Evolutionary conservation across 92 coral and sea anemone species (phyloP).

Genomic region (Epizoanthus rinbou): DNA sequence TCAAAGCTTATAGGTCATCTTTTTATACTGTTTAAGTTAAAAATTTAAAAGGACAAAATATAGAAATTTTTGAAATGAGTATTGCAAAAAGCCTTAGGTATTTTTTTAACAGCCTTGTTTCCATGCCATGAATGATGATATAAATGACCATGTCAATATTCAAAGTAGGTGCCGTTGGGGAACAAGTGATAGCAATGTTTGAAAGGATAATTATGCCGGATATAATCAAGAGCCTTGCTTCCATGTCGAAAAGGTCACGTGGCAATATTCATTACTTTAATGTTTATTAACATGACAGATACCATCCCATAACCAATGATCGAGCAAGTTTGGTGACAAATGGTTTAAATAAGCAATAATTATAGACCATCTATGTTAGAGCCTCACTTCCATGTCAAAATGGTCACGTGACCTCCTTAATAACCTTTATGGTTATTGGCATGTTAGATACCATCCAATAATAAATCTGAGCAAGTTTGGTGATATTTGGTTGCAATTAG

Average conservation of each 20-base stretch:
- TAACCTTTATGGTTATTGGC: conserved; percentile 5
- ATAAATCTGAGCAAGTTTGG: conserved; percentile 37
- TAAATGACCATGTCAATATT: conserved; percentile 25
- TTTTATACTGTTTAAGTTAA: conserved; percentile 8
- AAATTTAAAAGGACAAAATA: conserved; percentile 10
- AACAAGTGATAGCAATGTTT: conserved; percentile 25
- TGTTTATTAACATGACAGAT: conserved; percentile 3
- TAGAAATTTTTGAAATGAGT: conserved; percentile 9
- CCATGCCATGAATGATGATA: conserved; percentile 22
- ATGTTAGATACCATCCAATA: conserved; percentile 38
- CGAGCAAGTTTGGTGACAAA: conserved; percentile 15
- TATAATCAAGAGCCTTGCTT: background rate
- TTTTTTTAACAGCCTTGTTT: background rate
- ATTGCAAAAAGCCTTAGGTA: conserved; percentile 15
- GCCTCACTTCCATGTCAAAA: conserved; percentile 46
- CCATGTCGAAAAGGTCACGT: conserved; percentile 14
- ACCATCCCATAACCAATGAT: conserved; percentile 20
- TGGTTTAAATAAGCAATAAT: conserved; percentile 22
- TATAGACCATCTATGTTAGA: conserved; percentile 18
- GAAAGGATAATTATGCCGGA: conserved; percentile 16
- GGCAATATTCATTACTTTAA: conserved; percentile 11
- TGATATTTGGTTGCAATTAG: conserved; percentile 38
- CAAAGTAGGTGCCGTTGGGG: conserved; percentile 24
- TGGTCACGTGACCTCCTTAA: conserved; percentile 38
- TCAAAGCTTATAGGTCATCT: background rate